Conservation (phyloP, 2,113 vertebrate species). For the human region DNA sequence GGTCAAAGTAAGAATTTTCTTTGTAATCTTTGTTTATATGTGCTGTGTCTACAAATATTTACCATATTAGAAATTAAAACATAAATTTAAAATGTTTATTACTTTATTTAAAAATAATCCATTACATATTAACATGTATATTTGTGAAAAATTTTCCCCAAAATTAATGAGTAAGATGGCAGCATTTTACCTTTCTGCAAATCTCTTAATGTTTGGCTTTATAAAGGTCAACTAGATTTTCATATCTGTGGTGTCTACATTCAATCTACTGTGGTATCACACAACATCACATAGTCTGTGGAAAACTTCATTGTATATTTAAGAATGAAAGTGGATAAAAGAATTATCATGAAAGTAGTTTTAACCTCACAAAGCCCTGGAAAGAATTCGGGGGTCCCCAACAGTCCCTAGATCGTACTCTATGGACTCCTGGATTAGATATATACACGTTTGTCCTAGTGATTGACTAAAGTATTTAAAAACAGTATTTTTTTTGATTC, state of each 20-base stretch:
- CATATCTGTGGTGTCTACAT: background rate
- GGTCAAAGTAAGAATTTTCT: background rate
- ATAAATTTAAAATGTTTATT: background rate
- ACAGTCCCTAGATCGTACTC: background rate
- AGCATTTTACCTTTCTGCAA: background rate
- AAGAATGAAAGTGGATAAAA: background rate
- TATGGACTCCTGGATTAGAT: background rate
- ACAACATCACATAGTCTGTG: background rate
- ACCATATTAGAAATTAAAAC: background rate
- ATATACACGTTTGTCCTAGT: background rate
- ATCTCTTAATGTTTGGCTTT: background rate
- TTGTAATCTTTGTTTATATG: background rate
- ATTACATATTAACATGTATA: background rate
- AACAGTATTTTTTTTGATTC: background rate
- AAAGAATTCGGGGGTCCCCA: background rate
- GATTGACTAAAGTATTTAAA: background rate
- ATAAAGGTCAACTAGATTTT: background rate
- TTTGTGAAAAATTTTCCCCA: background rate
- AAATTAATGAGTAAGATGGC: background rate
- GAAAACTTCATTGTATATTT: background rate
- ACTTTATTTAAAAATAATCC: slow-evolving; percentile 11
- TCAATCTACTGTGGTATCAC: background rate
- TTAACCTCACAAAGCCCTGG: background rate
- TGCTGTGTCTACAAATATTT: background rate
- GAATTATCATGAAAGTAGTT: background rate